These are phyloP conservation scores for Actinernus sp. DNA, from an alignment of 92 coral and sea anemone species.

Conservation along the genomic window DNA sequence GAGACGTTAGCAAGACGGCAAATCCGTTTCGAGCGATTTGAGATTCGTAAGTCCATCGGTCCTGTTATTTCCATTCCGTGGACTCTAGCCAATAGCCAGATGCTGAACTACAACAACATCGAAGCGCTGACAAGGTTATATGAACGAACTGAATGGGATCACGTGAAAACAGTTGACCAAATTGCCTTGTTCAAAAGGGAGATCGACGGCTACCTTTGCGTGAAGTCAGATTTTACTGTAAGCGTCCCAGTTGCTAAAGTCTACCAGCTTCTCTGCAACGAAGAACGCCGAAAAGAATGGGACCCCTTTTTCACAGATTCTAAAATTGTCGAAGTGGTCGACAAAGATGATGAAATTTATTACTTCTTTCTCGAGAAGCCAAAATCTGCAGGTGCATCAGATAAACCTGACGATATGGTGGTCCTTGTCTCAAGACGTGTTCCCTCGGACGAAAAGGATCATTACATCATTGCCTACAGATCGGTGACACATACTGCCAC, in stretches of 20 bases:
- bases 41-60: conserved; percentile 73
- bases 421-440: conserved; percentile 76
- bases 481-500: conserved; percentile 48
- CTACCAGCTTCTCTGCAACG: conserved; percentile 52
- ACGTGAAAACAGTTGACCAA: conserved; percentile 33
- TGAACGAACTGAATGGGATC: conserved; percentile 64
- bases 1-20: conserved; percentile 65
- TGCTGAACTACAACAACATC: conserved; percentile 68
- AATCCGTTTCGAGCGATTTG: conserved; percentile 55
- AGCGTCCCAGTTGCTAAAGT: conserved; percentile 33
- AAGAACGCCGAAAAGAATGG: conserved; percentile 60
- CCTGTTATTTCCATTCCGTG: conserved; percentile 80
- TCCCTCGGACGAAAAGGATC: conserved; percentile 55
- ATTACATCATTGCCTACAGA: conserved; percentile 76
- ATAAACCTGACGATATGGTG: conserved; percentile 71
- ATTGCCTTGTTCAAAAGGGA: conserved; percentile 60
- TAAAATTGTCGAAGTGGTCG: conserved; percentile 44
- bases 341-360: conserved; percentile 73
- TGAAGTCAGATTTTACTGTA: conserved; percentile 29
- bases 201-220: conserved; percentile 57
- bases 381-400: conserved; percentile 20
- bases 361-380: conserved; percentile 50
- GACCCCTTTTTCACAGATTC: conserved; percentile 65
- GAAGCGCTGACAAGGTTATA: conserved; percentile 61
- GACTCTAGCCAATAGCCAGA: conserved; percentile 51